Evolutionary conservation across 2,113 vertebrate species (phyloP).

Genomic region (Rhabdornis inornatus): DNA sequence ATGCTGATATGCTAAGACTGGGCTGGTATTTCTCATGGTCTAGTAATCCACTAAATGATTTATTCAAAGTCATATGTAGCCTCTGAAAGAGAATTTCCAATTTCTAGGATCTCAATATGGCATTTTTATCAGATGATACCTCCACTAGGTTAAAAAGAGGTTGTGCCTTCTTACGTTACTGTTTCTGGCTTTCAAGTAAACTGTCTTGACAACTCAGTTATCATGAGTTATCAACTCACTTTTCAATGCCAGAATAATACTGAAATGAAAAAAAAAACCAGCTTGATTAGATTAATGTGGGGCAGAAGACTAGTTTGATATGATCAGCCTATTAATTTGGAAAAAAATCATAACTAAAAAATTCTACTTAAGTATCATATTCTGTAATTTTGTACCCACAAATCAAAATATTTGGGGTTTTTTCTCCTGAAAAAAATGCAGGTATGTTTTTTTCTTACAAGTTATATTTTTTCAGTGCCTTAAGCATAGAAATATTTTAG

Average conservation of each 20-base stretch:
- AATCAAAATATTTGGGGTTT: not conserved
- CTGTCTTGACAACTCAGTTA: not conserved
- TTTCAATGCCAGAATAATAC: not conserved
- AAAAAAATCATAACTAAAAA: not conserved
- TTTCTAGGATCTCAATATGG: not conserved
- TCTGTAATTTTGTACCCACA: not conserved
- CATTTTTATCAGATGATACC: not conserved
- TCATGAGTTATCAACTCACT: not conserved
- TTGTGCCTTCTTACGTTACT: not conserved
- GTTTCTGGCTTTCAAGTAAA: not conserved
- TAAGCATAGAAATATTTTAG: not conserved
- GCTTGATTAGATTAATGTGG: not conserved
- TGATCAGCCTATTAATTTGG: not conserved
- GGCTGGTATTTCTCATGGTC: not conserved
- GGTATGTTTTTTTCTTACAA: not conserved
- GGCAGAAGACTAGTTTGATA: not conserved
- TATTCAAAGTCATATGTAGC: not conserved
- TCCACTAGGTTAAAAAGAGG: not conserved
- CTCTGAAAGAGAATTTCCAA: not conserved
- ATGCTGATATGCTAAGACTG: not conserved
- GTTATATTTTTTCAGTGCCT: not conserved
- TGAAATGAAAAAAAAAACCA: not conserved
- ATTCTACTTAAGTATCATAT: not conserved
- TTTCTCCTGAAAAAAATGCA: not conserved
- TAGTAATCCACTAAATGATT: not conserved